A percentile compares a stretch with the other conserved stretches of the same genome.
These are phyloP conservation scores for Valencia hispanica DNA, from an alignment of 2,797 vertebrate genomes.

Conservation along the genomic window DNA sequence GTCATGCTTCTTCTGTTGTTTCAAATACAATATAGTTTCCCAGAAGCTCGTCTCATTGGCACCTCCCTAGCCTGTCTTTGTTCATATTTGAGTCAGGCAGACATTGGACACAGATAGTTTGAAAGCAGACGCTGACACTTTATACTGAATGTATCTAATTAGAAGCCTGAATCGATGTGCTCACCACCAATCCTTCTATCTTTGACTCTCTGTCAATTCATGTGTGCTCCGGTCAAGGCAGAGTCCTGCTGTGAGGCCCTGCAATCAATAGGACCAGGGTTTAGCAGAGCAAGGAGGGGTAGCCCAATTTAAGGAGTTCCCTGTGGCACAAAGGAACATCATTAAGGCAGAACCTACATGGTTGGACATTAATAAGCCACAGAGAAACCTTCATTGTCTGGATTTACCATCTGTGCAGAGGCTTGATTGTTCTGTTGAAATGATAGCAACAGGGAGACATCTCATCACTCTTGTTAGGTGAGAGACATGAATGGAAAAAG, in stretches of 20 bases:
- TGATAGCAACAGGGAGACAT: slow-evolving; percentile 20
- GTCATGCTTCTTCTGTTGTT: slow-evolving; percentile 37
- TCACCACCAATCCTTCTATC: slow-evolving; percentile 50
- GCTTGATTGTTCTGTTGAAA: slow-evolving; percentile 32
- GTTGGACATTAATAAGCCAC: slow-evolving; percentile 50
- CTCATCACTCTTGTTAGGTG: slow-evolving; percentile 49
- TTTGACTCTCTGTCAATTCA: slow-evolving; percentile 54
- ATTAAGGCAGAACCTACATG: slow-evolving; percentile 51
- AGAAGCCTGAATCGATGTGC: slow-evolving; percentile 69
- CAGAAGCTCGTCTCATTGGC: slow-evolving; percentile 45
- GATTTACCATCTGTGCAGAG: slow-evolving; percentile 33
- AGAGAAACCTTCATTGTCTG: slow-evolving; percentile 35
- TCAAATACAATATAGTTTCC: slow-evolving; percentile 9
- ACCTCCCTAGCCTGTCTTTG: slow-evolving; percentile 29
- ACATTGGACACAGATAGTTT: slow-evolving; percentile 41
- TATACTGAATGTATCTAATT: slow-evolving; percentile 70
- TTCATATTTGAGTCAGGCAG: slow-evolving; percentile 36
- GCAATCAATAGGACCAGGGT: slow-evolving; percentile 63
- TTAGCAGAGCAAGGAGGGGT: slow-evolving; percentile 56
- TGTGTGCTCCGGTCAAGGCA: slow-evolving; percentile 47
- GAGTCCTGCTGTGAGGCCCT: slow-evolving; percentile 65
- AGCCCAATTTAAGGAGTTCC: slow-evolving; percentile 68
- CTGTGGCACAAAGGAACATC: slow-evolving; percentile 57
- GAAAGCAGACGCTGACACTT: slow-evolving; percentile 42
- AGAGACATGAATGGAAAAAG: slow-evolving; percentile 45